Base-by-base conservation (phyloP, 2,113 vertebrate genomes). In the Puffinus mauretanicus region DNA sequence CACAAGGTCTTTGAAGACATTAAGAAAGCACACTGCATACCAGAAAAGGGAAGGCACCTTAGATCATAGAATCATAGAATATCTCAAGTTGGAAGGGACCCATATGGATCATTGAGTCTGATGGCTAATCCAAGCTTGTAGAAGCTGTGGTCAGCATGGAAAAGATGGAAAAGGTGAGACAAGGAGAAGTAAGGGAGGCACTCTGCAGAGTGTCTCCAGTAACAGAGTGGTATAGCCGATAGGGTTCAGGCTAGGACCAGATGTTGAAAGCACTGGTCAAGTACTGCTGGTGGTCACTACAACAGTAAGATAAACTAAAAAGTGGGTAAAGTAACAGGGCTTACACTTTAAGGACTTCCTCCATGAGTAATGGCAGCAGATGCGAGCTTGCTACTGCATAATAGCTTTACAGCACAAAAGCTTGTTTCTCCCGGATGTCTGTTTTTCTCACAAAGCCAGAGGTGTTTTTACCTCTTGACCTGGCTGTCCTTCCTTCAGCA, bases 61-160 rank as follows among this genome's bases (percentile, higher is more conserved):
- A 34, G 42, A 30, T 40, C 5, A 52, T 1, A 24, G 44, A 75
- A 62, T 25, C 30, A 38, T 10, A 64, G 42, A 49, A 60, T 12
- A 7, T 10, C 10, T 78, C 51, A n/a, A 27, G 10, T 19, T 83
- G 54, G 32, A 93, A 86, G 15, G 19, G 52, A 81, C 16, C 16
- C 13, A 47, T 25, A 46, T 2, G 7, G 29, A 55, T 55, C 10
- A 49, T 16, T 1, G 5, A 36, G 11, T 27, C 14, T 1, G 1
- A 3, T 34, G 38, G 20, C 7, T 32, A 46, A 22, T 7, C 26
- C 34, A 54, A 44, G 4, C 24, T 49, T 44, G 21, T 44, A 64
- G 61, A 85, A 30, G 3, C 47, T 81, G 36, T 57, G 46, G 26
- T 72, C 34, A 92, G 19, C 16, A 13, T 13, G n/a, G 51, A 57